Evolutionary conservation across 23 tunicate species (phyloP).

Genomic region (Botrylloides violaceus): DNA sequence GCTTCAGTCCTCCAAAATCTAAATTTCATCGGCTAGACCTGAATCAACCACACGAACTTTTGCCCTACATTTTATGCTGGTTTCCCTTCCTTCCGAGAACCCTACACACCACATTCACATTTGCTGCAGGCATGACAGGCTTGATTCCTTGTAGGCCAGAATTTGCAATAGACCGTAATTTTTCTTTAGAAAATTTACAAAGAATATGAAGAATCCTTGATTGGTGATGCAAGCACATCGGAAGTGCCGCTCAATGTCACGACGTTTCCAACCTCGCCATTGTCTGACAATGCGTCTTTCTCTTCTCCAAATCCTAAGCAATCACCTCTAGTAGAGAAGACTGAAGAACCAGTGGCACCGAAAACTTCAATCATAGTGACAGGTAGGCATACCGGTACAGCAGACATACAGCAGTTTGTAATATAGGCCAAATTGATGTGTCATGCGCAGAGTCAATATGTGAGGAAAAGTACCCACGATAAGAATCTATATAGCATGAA

Average conservation of each 20-base stretch:
- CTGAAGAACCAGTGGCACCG: neutral
- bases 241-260: conserved; percentile 3
- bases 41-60: too few species aligned
- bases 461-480: too few species aligned
- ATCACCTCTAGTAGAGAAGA: neutral
- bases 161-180: too few species aligned
- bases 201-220: conserved; percentile 15
- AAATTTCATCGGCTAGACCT: too few species aligned
- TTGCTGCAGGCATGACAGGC: too few species aligned
- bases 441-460: too few species aligned
- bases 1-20: neutral
- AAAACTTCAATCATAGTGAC: neutral
- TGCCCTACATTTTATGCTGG: too few species aligned
- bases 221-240: neutral
- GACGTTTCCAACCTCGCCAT: neutral
- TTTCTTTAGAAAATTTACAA: neutral
- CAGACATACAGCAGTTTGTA: neutral
- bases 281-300: neutral
- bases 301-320: neutral
- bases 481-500: too few species aligned
- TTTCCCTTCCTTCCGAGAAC: too few species aligned
- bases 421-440: neutral
- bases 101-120: too few species aligned
- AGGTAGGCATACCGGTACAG: too few species aligned
- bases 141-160: too few species aligned